Base-by-base conservation (phyloP, 2,113 vertebrate genomes). In the Abramis brama region DNA sequence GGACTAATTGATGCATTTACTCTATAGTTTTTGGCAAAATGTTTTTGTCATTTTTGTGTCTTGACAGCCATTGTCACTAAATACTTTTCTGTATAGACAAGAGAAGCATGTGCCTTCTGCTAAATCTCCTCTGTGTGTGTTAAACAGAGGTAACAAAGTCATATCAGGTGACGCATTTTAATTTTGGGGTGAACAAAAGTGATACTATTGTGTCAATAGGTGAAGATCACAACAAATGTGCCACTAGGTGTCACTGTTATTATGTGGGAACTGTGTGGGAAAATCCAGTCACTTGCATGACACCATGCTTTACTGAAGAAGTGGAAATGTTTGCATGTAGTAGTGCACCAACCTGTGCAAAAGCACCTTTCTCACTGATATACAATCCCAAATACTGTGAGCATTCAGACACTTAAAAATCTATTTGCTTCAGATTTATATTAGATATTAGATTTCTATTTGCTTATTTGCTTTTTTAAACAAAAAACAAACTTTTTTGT, bases 231-330 rank as follows among this genome's bases (percentile, higher is more conserved):
- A 1, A 23, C 19, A 76, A 2, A 76, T n/a, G 25, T 39, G 83
- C 92, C 93, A 93, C 91, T 91, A 91, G 93, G 89, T 93, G 94
- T 92, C 92, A 85, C 91, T 92, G 82, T 91, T 87, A 82, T 60
- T 85, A 87, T 74, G 91, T 1, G 21, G 23, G 77, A 45, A 89
- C 88, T 30, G 57, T 30, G 1, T 30, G 27, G 27, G 27, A 30
- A 30, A 30, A 52, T 52, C 50, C 50, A 52, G 15, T 15, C 6
- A 8, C 6, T 21, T 7, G 5, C 17, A 55, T 55, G 17, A 21
- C 52, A 21, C 17, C 6, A 55, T 55, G 52, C 17, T 19, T 1
- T 19, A 19, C 15, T 57, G 52, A 57, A 21, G 2, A 57, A 57
- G 19, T 57, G 52, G 52, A 19, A 57, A 57, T 23, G 55, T 57